A percentile compares a stretch with the other conserved stretches of the same genome.
Evolutionary conservation across 2,888 invertebrate species (phyloP).

Genomic region (Plebejus argus): DNA sequence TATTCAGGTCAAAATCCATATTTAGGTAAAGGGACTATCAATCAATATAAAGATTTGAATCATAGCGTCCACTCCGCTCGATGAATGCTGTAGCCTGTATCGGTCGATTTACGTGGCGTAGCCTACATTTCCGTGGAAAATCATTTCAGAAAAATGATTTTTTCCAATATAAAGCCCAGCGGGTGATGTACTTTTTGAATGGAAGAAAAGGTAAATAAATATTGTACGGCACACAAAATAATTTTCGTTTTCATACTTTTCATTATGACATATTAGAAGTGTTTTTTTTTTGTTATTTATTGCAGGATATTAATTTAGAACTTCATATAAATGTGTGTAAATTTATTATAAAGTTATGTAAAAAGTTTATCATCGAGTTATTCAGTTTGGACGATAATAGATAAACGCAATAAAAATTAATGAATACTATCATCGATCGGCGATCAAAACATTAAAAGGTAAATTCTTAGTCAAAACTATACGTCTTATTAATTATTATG

Average conservation of each 20-base stretch:
- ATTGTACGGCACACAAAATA: neutral
- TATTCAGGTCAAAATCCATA: neutral
- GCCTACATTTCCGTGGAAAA: slow-evolving; percentile 1
- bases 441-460: too few relatives aligned
- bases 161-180: neutral
- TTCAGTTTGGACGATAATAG: too few relatives aligned
- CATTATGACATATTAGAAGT: neutral
- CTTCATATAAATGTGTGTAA: too few relatives aligned
- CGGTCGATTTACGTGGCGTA: slow-evolving; percentile 4
- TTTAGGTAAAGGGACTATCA: neutral
- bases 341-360: too few relatives aligned
- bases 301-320: too few relatives aligned
- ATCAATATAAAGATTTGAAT: slow-evolving; percentile 14
- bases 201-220: neutral
- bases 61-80: neutral
- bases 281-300: too few relatives aligned
- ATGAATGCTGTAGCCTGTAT: slow-evolving; percentile 12
- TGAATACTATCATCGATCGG: too few relatives aligned
- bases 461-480: too few relatives aligned
- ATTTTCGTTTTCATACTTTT: neutral
- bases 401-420: too few relatives aligned
- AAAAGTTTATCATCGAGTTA: too few relatives aligned
- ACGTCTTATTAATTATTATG: too few relatives aligned
- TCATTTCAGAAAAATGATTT: neutral
- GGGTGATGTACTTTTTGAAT: neutral